Percentiles rank a stretch among this genome's conserved stretches.
phyloP scores from a whole-genome alignment of 2,113 vertebrate species.

The Vicugna pacos region DNA sequence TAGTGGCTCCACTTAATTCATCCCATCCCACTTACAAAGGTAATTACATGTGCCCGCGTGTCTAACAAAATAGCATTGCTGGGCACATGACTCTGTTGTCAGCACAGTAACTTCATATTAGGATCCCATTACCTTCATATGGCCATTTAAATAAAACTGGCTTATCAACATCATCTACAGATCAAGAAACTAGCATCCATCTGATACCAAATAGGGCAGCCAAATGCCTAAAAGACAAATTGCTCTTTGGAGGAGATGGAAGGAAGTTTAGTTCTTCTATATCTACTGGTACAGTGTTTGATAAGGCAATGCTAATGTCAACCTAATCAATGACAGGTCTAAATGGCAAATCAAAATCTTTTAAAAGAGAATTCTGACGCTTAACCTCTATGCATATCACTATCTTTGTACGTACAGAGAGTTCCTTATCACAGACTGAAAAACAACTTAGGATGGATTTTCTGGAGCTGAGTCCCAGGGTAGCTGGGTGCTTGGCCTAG shows the following conservation, averaged over 20 bases:
- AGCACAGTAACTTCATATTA: background rate
- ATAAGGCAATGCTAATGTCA: background rate
- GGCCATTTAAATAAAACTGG: conserved; percentile 34
- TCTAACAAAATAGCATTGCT: background rate
- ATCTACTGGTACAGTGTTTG: background rate
- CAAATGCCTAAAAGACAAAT: background rate
- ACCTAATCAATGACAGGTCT: background rate
- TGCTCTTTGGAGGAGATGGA: background rate
- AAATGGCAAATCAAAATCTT: background rate
- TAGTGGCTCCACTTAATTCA: background rate
- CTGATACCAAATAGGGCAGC: background rate
- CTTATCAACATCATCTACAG: conserved; percentile 34
- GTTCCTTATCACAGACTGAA: background rate
- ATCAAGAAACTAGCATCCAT: conserved; percentile 27
- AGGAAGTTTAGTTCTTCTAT: background rate
- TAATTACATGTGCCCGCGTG: background rate
- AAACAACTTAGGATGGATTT: background rate
- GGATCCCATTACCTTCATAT: background rate
- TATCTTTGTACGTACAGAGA: background rate
- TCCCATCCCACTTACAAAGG: background rate
- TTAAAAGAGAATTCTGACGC: background rate
- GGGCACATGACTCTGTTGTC: background rate
- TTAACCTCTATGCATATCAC: background rate
- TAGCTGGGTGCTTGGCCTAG: background rate
- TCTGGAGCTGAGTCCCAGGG: background rate